phyloP scores from a whole-genome alignment of 2,888 invertebrate species.

The Pteria penguin region DNA sequence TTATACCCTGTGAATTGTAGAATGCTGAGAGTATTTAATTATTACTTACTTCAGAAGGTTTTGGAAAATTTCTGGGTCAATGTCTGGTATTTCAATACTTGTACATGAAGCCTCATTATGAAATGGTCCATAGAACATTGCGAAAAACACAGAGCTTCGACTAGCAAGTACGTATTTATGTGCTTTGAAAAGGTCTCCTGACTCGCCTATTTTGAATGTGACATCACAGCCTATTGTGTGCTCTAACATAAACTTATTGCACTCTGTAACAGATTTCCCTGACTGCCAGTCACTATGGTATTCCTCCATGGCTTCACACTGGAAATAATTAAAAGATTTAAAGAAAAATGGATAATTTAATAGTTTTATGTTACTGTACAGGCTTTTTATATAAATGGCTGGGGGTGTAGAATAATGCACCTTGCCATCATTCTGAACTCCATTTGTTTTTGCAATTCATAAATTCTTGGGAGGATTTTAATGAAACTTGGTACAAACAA shows the following conservation, averaged over 20 bases:
- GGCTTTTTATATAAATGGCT: too few relatives aligned
- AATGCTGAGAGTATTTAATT: background rate
- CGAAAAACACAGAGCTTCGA: slow-evolving; percentile 61
- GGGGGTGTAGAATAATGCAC: too few relatives aligned
- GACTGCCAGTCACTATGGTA: slow-evolving; percentile 59
- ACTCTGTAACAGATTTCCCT: slow-evolving; percentile 48
- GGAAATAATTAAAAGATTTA: too few relatives aligned
- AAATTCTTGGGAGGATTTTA: too few relatives aligned
- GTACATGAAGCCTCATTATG: slow-evolving; percentile 15
- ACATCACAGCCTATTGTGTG: slow-evolving; percentile 59
- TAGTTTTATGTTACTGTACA: too few relatives aligned
- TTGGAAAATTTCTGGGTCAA: slow-evolving; percentile 58
- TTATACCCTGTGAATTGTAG: too few relatives aligned
- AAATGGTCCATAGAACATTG: slow-evolving; percentile 58
- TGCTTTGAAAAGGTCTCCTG: slow-evolving; percentile 48
- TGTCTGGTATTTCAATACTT: slow-evolving; percentile 55
- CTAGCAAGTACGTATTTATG: slow-evolving; percentile 60
- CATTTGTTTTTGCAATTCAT: too few relatives aligned
- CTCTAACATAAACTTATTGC: slow-evolving; percentile 57
- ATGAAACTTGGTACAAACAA: too few relatives aligned
- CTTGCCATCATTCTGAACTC: too few relatives aligned
- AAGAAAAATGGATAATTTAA: too few relatives aligned
- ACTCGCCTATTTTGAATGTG: slow-evolving; percentile 54
- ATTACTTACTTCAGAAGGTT: slow-evolving; percentile 53
- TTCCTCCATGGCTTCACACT: background rate